Evolutionary conservation across 2,888 invertebrate genomes (phyloP), one percentile per base, ranked within the genome.

Genomic region (Melinaea marsaeus): DNA sequence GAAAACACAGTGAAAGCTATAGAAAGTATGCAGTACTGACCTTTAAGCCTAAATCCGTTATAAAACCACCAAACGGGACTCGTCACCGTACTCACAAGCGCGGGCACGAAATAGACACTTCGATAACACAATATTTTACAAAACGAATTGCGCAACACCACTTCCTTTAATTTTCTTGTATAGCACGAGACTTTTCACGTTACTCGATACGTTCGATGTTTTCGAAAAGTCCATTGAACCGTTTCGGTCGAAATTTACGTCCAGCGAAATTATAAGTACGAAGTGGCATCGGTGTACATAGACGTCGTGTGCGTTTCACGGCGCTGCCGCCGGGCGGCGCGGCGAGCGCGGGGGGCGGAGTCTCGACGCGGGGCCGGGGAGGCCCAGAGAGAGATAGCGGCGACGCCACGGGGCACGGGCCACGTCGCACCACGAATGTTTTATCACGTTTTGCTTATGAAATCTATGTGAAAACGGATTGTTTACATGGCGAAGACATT

Each of bases 201-300:
- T 79, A 83, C 79, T 77, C 80, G 80, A 86, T 84, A 84, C 85
- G 84, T 83, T 86, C 84, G 75, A 80, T 85, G 84, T 88, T 88
- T 88, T 85, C 77, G 79, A 83, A 86, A 90, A 90, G 91, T 91
- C 86, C 91, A 90, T 90, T 91, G 91, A 91, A 91, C 91, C 87
- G 90, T 88, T 89, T 90, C 85, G 85, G 79, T 88, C 82, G 85
- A 90, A 90, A 90, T 90, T 90, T 90, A 90, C 90, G 88, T 89
- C 85, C 86, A 90, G 90, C 90, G 88, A 91, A 91, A 91, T 90
- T 87, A 88, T 90, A 88, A 85, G 87, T 90, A 90, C 90, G 88
- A 87, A 90, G 88, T 90, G 90, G 91, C 89, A 90, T 90, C 91
- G 91, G 86, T 85, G 88, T 89, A 87, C 67, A 67, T 85, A 88